Evolutionary conservation across 2,888 invertebrate species (phyloP).

Genomic region (Tenthredo distinguenda): DNA sequence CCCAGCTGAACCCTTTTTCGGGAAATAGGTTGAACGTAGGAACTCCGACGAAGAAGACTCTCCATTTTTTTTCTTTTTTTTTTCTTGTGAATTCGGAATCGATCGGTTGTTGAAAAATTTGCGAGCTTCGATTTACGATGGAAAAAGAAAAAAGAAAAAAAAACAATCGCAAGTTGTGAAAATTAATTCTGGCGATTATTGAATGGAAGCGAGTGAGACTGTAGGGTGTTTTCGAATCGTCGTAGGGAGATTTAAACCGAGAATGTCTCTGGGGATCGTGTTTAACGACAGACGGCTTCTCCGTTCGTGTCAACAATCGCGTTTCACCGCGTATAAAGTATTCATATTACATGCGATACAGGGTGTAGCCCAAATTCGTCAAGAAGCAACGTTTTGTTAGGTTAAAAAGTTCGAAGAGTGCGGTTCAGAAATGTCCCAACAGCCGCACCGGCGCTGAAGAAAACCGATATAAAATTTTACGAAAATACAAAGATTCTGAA

Average conservation of each 20-base stretch:
- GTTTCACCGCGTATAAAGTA: not conserved
- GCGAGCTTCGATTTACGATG: too few relatives aligned
- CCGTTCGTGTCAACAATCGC: constrained; percentile 24
- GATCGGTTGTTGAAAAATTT: not conserved
- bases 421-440: too few relatives aligned
- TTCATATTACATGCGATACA: not conserved
- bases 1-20: not conserved
- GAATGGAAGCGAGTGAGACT: not conserved
- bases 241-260: not conserved
- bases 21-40: not conserved
- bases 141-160: not conserved
- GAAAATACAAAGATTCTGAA: not conserved
- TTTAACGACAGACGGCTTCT: constrained; percentile 42
- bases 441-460: not conserved
- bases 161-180: not conserved
- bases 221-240: not conserved
- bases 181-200: not conserved
- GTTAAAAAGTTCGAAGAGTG: not conserved
- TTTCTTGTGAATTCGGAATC: not conserved
- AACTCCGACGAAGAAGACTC: not conserved
- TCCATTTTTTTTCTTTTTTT: not conserved
- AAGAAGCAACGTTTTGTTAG: not conserved
- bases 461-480: not conserved
- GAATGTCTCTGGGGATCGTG: not conserved
- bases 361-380: not conserved